Conservation (phyloP, 92 coral and sea anemone species). For the Umimayanthus chanpuru region DNA sequence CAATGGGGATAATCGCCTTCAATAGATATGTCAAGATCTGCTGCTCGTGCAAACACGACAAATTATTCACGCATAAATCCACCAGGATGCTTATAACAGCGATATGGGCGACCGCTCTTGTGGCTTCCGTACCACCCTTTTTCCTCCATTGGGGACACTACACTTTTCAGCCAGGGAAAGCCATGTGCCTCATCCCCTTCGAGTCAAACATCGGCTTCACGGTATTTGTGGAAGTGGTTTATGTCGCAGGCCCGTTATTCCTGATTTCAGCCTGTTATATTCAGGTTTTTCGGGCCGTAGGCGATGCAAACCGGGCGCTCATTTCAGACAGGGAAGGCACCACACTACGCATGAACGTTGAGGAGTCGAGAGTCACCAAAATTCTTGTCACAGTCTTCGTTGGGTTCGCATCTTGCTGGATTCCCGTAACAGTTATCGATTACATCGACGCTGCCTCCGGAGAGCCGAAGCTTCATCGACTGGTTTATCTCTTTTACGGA, state of each 20-base stretch:
- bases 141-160: constrained; percentile 56
- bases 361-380: constrained; percentile 81
- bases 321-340: constrained; percentile 24
- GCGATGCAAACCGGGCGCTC: constrained; percentile 56
- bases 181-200: constrained; percentile 79
- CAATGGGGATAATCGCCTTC: constrained; percentile 70
- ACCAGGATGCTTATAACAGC: constrained; percentile 34
- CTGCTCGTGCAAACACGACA: constrained; percentile 48
- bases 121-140: constrained; percentile 64
- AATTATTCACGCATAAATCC: constrained; percentile 47
- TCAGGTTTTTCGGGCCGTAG: constrained; percentile 61
- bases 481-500: constrained; percentile 64
- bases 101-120: constrained; percentile 53
- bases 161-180: constrained; percentile 75
- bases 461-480: constrained; percentile 47
- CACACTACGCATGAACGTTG: constrained; percentile 66
- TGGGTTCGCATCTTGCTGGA: constrained; percentile 77
- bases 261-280: constrained; percentile 56
- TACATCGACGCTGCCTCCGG: constrained; percentile 66
- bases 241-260: constrained; percentile 49
- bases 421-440: constrained; percentile 74
- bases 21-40: constrained; percentile 67
- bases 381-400: constrained; percentile 73
- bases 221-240: constrained; percentile 59
- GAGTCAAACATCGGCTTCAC: constrained; percentile 66